Evolutionary conservation across 2,797 vertebrate species (phyloP).

Genomic region (Squalus acanthias): DNA sequence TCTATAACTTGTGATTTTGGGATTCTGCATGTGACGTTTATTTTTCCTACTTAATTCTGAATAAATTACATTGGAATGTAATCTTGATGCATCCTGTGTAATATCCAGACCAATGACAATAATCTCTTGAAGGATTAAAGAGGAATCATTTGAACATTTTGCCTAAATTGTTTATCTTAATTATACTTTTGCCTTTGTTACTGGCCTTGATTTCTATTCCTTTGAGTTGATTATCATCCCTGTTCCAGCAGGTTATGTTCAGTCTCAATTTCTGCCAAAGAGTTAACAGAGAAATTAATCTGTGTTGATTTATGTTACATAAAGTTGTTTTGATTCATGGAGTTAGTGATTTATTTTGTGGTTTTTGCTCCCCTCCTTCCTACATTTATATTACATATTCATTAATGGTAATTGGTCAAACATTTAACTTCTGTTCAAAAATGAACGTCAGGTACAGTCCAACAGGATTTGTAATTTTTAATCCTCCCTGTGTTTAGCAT

Average conservation of each 20-base stretch:
- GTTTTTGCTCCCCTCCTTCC: neutral
- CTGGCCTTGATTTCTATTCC: neutral
- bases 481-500: neutral
- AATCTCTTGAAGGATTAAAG: neutral
- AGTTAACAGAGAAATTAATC: neutral
- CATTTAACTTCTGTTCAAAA: neutral
- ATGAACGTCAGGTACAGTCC: neutral
- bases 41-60: neutral
- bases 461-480: neutral
- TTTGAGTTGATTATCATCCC: neutral
- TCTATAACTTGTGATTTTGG: neutral
- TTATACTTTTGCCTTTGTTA: neutral
- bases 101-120: neutral
- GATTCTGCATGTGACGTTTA: neutral
- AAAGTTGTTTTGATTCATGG: neutral
- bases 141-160: neutral
- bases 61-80: neutral
- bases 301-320: constrained; percentile 2
- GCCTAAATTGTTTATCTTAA: neutral
- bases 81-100: neutral
- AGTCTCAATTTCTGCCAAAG: neutral
- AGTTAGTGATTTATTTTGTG: neutral
- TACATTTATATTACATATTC: neutral
- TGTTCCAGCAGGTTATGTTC: neutral
- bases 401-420: neutral